Base-by-base conservation (phyloP, 2,113 vertebrate genomes). In the Anolis carolinensis region DNA sequence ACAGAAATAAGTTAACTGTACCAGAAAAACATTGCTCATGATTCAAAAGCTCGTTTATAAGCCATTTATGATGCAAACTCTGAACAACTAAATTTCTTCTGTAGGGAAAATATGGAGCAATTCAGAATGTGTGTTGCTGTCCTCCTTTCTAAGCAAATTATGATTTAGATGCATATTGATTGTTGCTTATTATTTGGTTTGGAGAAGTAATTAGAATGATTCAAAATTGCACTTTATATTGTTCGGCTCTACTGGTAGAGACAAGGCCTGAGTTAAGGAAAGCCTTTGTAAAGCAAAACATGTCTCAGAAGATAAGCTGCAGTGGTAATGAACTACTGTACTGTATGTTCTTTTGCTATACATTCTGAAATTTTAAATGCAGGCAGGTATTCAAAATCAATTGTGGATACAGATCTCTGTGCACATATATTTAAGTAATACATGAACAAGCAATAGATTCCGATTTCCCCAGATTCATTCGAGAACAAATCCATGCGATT, bases 1-100 rank as follows among this genome's bases (percentile, higher is more conserved):
- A 96, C 95, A 96, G 96, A 96, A 97, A 94, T 97, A 97, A 97
- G 96, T 96, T 96, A 96, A 96, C 94, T 95, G 93, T 95, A 95
- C 95, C 95, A 96, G 95, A 95, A 96, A 96, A 95, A 94, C 94
- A 96, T 1, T 78, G 92, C 92, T 94, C 87, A 91, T 92, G 90
- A 76, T 93, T 93, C 90, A 91, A 96, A 96, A 92, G 91, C 92
- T 93, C 93, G 90, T 92, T 95, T 93, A 89, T 86, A 93, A 86
- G 90, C 88, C 7, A 18, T 87, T 86, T 91, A 86, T 82, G 91
- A 90, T 85, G 89, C 55, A 86, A 90, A 92, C 86, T 79, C 85
- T 80, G 86, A 94, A 89, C 27, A 89, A 88, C 83, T 90, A 82
- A 44, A 87, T 92, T 89, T 81, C 70, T 93, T n/a, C 52, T 89